phyloP scores from a whole-genome alignment of 1,140 invertebrate genomes.

The Listronotus bonariensis region DNA sequence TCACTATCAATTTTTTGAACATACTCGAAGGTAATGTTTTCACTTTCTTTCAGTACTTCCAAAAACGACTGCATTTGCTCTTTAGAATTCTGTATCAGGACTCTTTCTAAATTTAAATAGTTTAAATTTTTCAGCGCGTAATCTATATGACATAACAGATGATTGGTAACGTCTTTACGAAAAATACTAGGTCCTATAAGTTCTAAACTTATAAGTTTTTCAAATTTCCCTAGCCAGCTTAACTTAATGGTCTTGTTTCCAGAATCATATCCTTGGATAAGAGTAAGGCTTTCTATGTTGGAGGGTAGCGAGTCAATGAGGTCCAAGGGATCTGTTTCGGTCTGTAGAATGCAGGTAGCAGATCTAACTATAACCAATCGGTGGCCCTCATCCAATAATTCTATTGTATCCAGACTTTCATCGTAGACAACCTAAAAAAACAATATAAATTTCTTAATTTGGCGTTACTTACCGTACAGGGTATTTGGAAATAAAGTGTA shows the following conservation, averaged over 20 bases:
- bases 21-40: conserved; percentile 51
- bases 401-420: conserved; percentile 45
- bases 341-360: conserved; percentile 63
- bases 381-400: conserved; percentile 46
- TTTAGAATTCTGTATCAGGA: conserved; percentile 51
- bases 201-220: conserved; percentile 63
- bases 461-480: too few species aligned
- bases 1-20: conserved; percentile 47
- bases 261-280: conserved; percentile 54
- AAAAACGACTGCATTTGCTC: conserved; percentile 49
- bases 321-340: conserved; percentile 55
- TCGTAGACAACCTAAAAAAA: conserved; percentile 50
- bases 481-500: too few species aligned
- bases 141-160: conserved; percentile 56
- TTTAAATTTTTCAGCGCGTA: conserved; percentile 54
- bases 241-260: conserved; percentile 62
- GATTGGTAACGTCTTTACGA: conserved; percentile 42
- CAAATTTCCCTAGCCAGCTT: conserved; percentile 60
- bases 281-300: conserved; percentile 61
- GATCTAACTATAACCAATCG: conserved; percentile 56
- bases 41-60: conserved; percentile 44
- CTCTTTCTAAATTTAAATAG: conserved; percentile 58
- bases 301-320: conserved; percentile 59
- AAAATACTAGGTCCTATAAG: conserved; percentile 61
- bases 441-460: neutral